Evolutionary conservation across 2,888 invertebrate species (phyloP), one percentile per base, ranked within the genome.

Genomic region (Epiblema foenella): DNA sequence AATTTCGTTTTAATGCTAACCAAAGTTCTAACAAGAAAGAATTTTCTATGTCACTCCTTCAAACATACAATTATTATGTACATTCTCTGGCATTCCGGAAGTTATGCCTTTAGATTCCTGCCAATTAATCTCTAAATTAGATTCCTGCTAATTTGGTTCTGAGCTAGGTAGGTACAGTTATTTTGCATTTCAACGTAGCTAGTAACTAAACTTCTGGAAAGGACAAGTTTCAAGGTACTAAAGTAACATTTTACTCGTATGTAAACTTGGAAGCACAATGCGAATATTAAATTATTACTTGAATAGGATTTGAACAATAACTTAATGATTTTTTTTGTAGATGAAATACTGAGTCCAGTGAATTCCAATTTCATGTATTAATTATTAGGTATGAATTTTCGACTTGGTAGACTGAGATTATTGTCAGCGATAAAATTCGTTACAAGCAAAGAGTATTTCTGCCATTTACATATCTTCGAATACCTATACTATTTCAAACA

Each of bases 161-260:
- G n/a, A 12, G 12, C n/a, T n/a, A n/a, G n/a, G 12, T 29, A 49
- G 49, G 5, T 29, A 49, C 60, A 7, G 7, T n/a, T 33, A 51
- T 62, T 51, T 18, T 17, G 29, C 49, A 46, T 60, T 60, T 46
- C 17, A 60, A 46, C 24, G 29, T n/a, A 17, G 42, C 11, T 17
- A n/a, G n/a, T 10, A 20, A 60, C n/a, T n/a, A n/a, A n/a, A 24
- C 46, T 60, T 10, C 29, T 24, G 46, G 29, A 29, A 17, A 17
- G 33, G 46, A 29, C n/a, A 46, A n/a, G 4, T 46, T 60, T 46
- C 29, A 2, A 29, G 0, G 46, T 51, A 33, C 49, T 51, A 33
- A 33, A 37, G 9, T 37, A n/a, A n/a, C n/a, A n/a, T n/a, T 59
- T 42, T 39, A 58, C 18, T 59, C 9, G 15, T 15, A 59, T 12